Evolutionary conservation across 2,113 vertebrate genomes (phyloP).

Genomic region (Vidua macroura): DNA sequence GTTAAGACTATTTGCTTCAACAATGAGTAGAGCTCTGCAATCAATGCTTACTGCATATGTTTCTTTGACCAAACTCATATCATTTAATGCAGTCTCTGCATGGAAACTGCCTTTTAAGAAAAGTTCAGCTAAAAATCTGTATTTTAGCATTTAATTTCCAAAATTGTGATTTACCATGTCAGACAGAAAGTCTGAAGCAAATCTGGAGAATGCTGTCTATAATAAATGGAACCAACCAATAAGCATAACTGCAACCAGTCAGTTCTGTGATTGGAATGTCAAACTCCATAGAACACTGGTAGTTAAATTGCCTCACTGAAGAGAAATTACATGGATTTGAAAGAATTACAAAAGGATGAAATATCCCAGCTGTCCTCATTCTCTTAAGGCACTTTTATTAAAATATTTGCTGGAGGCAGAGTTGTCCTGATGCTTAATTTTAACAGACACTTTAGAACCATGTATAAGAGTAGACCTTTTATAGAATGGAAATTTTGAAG

Average conservation of each 20-base stretch:
- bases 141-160: neutral
- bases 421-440: neutral
- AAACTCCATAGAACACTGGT: neutral
- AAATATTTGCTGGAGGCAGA: constrained; percentile 4
- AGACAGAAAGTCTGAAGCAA: neutral
- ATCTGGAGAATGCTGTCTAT: neutral
- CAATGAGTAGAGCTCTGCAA: neutral
- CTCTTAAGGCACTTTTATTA: neutral
- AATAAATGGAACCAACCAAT: neutral
- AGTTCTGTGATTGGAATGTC: constrained; percentile 18
- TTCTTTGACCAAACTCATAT: neutral
- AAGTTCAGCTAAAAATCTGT: neutral
- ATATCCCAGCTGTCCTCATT: constrained; percentile 11
- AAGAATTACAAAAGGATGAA: constrained; percentile 50
- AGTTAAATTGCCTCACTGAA: constrained; percentile 23
- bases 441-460: neutral
- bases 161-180: neutral
- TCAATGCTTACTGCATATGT: neutral
- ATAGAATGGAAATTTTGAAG: neutral
- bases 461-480: neutral
- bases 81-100: neutral
- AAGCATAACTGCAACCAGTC: constrained; percentile 18
- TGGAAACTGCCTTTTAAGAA: neutral
- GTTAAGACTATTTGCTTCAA: neutral
- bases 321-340: constrained; percentile 39